These are phyloP conservation scores for Mionectes olivaceus DNA, from an alignment of 2,797 vertebrate species.

Conservation along the genomic window DNA sequence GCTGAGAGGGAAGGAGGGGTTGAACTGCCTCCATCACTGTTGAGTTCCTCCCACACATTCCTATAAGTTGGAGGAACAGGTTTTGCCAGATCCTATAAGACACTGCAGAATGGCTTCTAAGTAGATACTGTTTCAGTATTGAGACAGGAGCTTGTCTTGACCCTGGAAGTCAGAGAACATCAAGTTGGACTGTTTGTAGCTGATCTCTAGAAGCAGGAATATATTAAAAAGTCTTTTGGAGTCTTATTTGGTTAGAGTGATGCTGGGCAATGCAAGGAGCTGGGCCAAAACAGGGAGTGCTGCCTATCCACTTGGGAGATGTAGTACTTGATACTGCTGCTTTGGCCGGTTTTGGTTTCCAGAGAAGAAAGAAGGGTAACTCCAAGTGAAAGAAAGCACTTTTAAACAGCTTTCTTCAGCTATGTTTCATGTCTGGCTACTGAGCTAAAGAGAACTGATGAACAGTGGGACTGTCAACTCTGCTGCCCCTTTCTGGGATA, in stretches of 20 bases:
- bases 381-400: not conserved
- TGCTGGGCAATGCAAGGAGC: not conserved
- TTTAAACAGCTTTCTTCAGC: not conserved
- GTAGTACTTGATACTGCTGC: not conserved
- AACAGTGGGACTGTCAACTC: not conserved
- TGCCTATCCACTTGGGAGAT: not conserved
- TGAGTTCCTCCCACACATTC: not conserved
- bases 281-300: not conserved
- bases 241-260: not conserved
- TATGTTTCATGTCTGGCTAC: not conserved
- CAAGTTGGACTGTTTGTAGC: not conserved
- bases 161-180: not conserved
- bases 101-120: not conserved
- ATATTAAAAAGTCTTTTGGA: not conserved
- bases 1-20: slow-evolving; percentile 5
- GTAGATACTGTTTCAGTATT: not conserved
- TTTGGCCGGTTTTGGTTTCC: not conserved
- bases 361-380: not conserved
- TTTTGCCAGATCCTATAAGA: not conserved
- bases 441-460: not conserved
- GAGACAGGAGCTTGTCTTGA: not conserved
- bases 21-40: not conserved
- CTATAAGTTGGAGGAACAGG: slow-evolving; percentile 10
- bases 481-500: not conserved
- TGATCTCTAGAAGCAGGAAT: not conserved